Conservation (phyloP, 2,888 invertebrate genomes). For the Agrochola lota region DNA sequence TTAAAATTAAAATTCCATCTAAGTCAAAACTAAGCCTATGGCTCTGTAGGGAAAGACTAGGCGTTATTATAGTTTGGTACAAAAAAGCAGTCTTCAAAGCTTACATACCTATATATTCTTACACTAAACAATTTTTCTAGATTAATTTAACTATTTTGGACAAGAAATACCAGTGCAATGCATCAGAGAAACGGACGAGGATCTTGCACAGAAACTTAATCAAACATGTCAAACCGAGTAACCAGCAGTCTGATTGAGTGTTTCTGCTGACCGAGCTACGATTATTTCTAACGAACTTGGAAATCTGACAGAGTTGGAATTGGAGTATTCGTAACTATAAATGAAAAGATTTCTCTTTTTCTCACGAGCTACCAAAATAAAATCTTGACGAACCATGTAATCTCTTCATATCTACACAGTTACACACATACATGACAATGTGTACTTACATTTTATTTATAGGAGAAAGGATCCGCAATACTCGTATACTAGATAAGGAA, state of each 20-base stretch:
- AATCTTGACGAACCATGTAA: background rate
- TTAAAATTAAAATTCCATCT: too few relatives aligned
- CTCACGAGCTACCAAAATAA: background rate
- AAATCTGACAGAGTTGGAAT: background rate
- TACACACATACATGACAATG: slow-evolving; percentile 20
- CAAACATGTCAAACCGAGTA: slow-evolving; percentile 38
- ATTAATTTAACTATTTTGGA: slow-evolving; percentile 5
- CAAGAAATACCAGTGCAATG: slow-evolving; percentile 19
- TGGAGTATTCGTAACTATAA: background rate
- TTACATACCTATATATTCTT: background rate
- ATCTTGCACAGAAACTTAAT: slow-evolving; percentile 46
- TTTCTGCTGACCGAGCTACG: slow-evolving; percentile 41
- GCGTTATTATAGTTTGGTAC: too few relatives aligned
- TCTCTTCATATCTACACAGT: background rate
- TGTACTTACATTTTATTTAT: slow-evolving; percentile 45
- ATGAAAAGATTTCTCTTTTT: background rate
- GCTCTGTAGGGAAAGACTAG: too few relatives aligned
- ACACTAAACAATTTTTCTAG: background rate
- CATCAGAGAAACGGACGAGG: slow-evolving; percentile 14
- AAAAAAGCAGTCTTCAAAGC: background rate
- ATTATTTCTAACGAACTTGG: slow-evolving; percentile 32
- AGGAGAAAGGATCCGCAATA: slow-evolving; percentile 59
- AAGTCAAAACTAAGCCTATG: too few relatives aligned
- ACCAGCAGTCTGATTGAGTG: slow-evolving; percentile 47
- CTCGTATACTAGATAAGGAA: slow-evolving; percentile 70